Conservation (phyloP, 2,113 vertebrate genomes). For the Rafetus swinhoei region DNA sequence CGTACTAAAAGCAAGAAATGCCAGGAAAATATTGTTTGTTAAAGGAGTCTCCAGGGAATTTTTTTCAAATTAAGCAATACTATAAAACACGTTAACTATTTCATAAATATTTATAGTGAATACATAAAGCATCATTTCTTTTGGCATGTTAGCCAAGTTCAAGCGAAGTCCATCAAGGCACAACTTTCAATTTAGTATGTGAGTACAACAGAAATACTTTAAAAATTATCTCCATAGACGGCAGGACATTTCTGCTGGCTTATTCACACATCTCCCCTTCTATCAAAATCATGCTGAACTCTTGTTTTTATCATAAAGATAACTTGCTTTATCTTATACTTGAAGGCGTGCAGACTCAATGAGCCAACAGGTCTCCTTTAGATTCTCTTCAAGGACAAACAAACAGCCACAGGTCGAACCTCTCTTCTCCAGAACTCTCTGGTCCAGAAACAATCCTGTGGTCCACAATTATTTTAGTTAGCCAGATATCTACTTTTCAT, state of each 20-base stretch:
- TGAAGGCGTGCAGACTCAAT: neutral
- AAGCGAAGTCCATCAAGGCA: neutral
- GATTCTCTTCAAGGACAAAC: neutral
- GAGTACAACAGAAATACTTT: neutral
- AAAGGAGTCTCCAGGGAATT: accelerated
- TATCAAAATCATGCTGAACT: neutral
- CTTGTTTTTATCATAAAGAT: neutral
- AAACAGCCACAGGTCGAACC: neutral
- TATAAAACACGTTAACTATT: neutral
- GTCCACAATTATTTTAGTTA: too few species aligned
- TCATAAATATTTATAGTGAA: neutral
- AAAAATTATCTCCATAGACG: neutral
- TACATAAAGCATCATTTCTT: neutral
- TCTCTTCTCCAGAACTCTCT: too few species aligned
- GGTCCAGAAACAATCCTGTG: too few species aligned
- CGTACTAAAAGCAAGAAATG: accelerated
- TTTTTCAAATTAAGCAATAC: accelerated
- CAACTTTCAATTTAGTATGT: neutral
- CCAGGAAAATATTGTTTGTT: accelerated
- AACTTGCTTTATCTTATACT: neutral
- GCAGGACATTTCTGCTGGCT: neutral
- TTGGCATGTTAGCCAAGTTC: neutral
- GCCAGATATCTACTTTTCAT: too few species aligned
- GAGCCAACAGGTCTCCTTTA: neutral
- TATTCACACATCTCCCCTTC: neutral